A percentile compares a stretch with the other conserved stretches of the same genome.
Evolutionary conservation across 2,888 invertebrate species (phyloP).

Genomic region (Selenia dentaria): DNA sequence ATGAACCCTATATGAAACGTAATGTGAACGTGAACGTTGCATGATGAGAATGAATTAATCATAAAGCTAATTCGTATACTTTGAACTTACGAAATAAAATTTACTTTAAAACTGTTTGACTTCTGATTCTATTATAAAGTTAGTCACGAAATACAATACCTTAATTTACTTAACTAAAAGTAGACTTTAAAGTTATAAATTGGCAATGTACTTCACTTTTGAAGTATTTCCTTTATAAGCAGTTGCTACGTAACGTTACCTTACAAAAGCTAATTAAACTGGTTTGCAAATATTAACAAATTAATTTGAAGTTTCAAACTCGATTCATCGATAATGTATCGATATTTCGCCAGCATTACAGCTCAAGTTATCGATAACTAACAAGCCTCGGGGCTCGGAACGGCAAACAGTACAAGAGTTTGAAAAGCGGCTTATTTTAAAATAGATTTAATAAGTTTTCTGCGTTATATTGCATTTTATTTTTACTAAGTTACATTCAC

Average conservation of each 20-base stretch:
- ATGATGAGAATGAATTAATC: no score
- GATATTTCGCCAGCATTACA: conserved; percentile 32
- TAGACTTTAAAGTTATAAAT: conserved; percentile 7
- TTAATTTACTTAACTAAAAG: conserved; percentile 6
- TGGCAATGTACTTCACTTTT: conserved; percentile 8
- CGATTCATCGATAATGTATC: conserved; percentile 43
- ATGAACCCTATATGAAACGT: no score
- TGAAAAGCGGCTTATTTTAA: not conserved
- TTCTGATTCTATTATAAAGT: conserved; percentile 5
- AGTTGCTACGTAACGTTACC: conserved; percentile 17
- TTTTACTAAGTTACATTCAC: no score
- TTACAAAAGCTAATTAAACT: conserved; percentile 32
- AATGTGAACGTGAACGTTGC: no score
- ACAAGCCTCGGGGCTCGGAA: conserved; percentile 2
- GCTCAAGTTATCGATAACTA: conserved; percentile 25
- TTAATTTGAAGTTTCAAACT: conserved; percentile 39
- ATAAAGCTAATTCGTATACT: no score
- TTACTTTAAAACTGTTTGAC: conserved; percentile 20
- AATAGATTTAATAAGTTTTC: not conserved
- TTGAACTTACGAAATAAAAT: no score
- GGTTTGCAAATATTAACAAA: conserved; percentile 41
- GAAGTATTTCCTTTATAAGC: conserved; percentile 23
- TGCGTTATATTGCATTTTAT: not conserved
- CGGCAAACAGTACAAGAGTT: conserved; percentile 1
- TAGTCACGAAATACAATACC: not conserved